phyloP scores from a whole-genome alignment of 2,888 invertebrate genomes.

The Lymantria dispar region DNA sequence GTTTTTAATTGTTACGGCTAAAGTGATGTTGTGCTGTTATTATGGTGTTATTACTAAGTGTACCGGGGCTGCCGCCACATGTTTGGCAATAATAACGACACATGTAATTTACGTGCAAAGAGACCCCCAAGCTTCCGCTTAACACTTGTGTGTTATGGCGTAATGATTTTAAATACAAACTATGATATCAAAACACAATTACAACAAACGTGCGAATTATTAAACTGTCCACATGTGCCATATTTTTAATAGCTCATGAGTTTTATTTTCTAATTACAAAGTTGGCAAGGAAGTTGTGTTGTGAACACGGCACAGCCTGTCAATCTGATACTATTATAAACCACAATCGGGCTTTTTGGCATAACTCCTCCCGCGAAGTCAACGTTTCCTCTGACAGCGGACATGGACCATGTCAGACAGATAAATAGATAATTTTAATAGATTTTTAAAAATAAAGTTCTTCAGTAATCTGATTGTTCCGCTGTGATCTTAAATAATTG shows the following conservation, averaged over 20 bases:
- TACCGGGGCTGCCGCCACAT: no score
- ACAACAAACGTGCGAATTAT: constrained; percentile 49
- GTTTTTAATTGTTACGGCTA: no score
- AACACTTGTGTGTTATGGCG: constrained; percentile 44
- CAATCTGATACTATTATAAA: constrained; percentile 70
- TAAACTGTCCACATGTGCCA: constrained; percentile 49
- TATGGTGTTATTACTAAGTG: no score
- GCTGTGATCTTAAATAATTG: constrained; percentile 51
- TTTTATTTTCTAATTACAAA: constrained; percentile 74
- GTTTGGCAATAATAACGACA: no score
- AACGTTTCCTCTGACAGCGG: constrained; percentile 73
- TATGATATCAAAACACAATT: constrained; percentile 56
- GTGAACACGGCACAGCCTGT: constrained; percentile 59
- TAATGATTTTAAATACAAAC: constrained; percentile 53
- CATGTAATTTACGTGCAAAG: no score
- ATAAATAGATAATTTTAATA: constrained; percentile 53
- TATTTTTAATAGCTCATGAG: constrained; percentile 51
- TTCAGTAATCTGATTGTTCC: constrained; percentile 55
- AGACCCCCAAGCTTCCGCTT: constrained; percentile 7
- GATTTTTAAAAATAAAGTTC: constrained; percentile 49
- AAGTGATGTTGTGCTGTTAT: no score
- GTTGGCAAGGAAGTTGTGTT: constrained; percentile 70
- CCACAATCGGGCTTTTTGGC: constrained; percentile 65
- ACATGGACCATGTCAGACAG: constrained; percentile 61
- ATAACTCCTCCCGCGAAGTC: constrained; percentile 67